Evolutionary conservation across 2,888 invertebrate species (phyloP).

Genomic region (Cheilosia soror): DNA sequence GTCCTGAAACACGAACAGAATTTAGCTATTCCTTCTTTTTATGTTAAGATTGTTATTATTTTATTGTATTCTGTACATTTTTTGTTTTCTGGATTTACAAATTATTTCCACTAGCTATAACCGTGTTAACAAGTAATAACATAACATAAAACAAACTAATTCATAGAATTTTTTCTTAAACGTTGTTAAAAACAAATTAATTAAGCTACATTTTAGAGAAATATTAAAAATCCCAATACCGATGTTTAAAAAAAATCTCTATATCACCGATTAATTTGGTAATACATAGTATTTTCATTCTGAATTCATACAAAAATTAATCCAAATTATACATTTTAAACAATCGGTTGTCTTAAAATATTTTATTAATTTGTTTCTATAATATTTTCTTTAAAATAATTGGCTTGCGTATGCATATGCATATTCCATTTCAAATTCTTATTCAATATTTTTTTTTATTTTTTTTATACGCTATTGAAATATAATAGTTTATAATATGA

Average conservation of each 20-base stretch:
- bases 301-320: slow-evolving; percentile 23
- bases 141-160: not conserved
- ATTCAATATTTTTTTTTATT: slow-evolving; percentile 1
- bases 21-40: slow-evolving; percentile 70
- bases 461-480: not conserved
- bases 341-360: slow-evolving; percentile 14
- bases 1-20: slow-evolving; percentile 89
- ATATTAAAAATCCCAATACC: slow-evolving; percentile 23
- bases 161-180: slow-evolving; percentile 3
- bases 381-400: slow-evolving; percentile 30
- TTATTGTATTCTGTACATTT: slow-evolving; percentile 40
- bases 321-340: slow-evolving; percentile 15
- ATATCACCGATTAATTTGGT: slow-evolving; percentile 24
- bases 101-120: slow-evolving; percentile 27
- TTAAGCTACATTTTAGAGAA: slow-evolving; percentile 5
- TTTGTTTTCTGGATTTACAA: slow-evolving; percentile 22
- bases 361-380: not conserved
- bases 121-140: not conserved
- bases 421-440: slow-evolving; percentile 12
- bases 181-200: not conserved
- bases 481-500: not conserved
- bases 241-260: slow-evolving; percentile 7
- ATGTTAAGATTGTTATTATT: slow-evolving; percentile 40
- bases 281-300: slow-evolving; percentile 34
- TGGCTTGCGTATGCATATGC: slow-evolving; percentile 29